Evolutionary conservation across 2,888 invertebrate genomes (phyloP).

Genomic region (Coecobrya sp.): DNA sequence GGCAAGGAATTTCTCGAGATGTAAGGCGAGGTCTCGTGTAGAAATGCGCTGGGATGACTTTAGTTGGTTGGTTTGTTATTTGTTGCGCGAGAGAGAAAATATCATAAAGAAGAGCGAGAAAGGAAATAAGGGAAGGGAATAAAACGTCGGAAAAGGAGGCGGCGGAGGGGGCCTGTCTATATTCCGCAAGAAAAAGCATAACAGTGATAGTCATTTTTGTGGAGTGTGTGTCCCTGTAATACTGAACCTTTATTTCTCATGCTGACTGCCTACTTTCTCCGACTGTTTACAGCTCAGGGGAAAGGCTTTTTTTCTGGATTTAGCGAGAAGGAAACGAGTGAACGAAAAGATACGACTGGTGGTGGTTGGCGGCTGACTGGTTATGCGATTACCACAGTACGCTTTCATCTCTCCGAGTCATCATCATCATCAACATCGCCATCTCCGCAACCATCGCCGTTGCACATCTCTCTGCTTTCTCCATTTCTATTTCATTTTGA

Average conservation of each 20-base stretch:
- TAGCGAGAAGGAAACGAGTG: constrained; percentile 78
- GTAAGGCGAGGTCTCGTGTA: not conserved
- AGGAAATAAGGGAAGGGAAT: constrained; percentile 76
- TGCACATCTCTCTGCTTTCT: constrained; percentile 75
- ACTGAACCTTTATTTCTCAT: constrained; percentile 80
- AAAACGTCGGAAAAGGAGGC: constrained; percentile 70
- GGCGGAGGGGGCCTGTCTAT: constrained; percentile 82
- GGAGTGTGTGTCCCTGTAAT: constrained; percentile 77
- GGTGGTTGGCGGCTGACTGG: constrained; percentile 72
- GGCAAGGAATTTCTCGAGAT: not conserved
- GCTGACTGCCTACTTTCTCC: constrained; percentile 83
- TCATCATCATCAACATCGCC: constrained; percentile 71
- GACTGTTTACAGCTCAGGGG: constrained; percentile 74
- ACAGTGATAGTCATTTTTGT: constrained; percentile 79
- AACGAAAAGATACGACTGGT: constrained; percentile 79
- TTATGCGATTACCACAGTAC: constrained; percentile 71
- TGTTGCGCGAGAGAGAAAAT: constrained; percentile 58
- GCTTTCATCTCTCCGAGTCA: constrained; percentile 71
- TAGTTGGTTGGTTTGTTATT: constrained; percentile 40
- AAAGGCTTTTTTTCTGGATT: constrained; percentile 71
- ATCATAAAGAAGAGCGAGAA: constrained; percentile 49
- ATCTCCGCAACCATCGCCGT: constrained; percentile 46
- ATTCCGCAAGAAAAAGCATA: constrained; percentile 74
- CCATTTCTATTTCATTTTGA: constrained; percentile 81
- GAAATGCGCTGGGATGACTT: constrained; percentile 26